Base-by-base conservation (phyloP, 2,888 invertebrate species). In the Orthosia incerta region DNA sequence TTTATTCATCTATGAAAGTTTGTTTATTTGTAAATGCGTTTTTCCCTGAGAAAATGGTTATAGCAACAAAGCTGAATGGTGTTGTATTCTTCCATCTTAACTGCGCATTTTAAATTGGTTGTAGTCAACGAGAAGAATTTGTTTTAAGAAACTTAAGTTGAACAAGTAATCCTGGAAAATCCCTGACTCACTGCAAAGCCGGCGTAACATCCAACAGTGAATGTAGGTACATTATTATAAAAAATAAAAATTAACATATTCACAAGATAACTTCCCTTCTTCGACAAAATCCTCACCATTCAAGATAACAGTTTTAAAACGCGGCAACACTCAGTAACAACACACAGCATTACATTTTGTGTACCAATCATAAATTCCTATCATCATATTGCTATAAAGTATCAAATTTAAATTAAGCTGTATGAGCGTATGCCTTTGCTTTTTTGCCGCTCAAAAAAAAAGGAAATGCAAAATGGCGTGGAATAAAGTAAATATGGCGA, bases 371-470 rank as follows among this genome's bases (percentile, higher is more conserved):
- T 91, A 90, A 90, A 89, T 89, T 88, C 74, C 63, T 75, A 84
- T 76, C 79, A 82, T 84, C 84, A 82, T 85, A 87, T 85, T 80
- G 77, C 83, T 85, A 85, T 89, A 89, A 89, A 90, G 86, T 89
- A 89, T 87, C 86, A 87, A 90, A 89, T 91, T 91, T 87, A 89
- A 92, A 93, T 93, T 91, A 90, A 91, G 92, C 90, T 86, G 91
- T 92, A 89, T 62, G 83, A 70, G 71, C 59, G 74, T 63, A 71
- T 55, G 72, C 88, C 89, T 91, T 90, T 85, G 79, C 74, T 31
- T 55, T 45, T 9, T 48, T 70, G 88, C 89, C 83, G 86, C 76
- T 60, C 23, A 65, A 78, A 80, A 73, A 83, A 80, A 76, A 80
- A 46, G 56, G 56, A 79, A 75, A 74, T 26, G 31, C 59, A 76